Base-by-base conservation (phyloP, 2,113 vertebrate genomes). In the Myiagra hebetior region DNA sequence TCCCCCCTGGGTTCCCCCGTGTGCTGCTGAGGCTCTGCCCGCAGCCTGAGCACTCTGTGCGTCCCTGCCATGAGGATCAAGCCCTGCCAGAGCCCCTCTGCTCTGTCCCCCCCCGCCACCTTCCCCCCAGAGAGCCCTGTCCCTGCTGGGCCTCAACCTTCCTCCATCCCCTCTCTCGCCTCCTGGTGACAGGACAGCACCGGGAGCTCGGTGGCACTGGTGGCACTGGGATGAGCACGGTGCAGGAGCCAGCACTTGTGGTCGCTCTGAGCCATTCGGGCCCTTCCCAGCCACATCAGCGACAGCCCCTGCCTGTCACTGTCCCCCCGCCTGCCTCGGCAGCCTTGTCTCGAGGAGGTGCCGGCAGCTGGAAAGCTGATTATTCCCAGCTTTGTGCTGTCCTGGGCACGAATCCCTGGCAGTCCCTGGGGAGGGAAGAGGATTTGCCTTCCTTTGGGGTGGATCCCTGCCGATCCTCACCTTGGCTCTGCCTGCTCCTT, bases 381-480 rank as follows among this genome's bases (percentile, higher is more conserved):
- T 44, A 21, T 94, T 94, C 10, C 69, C 74, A 85, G 24, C 41
- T 78, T 42, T 0, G 0, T n/a, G 31, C 55, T 52, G 21, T 46
- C 39, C 65, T 2, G 0, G 53, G 10, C 73, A 50, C 9, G 23
- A 67, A 81, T 30, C 30, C 12, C 60, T 65, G 70, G n/a, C 1
- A 2, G 53, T 12, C 37, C 3, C 42, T 13, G 60, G 59, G 57
- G n/a, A 74, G 35, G 76, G 39, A 75, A 64, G 52, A 75, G 47
- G 20, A 27, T 60, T 57, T 81, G 33, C 47, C 30, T 65, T 41
- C 10, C 0, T 55, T 20, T 1, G 1, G 47, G 41, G 33, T 22
- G 28, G 28, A 22, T 57, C 28, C 41, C 41, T 82, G 63, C 24
- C 18, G 46, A 31, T 72, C 41, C 46, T 89, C 33, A 3, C 63